Percentiles rank a stretch among this genome's conserved stretches.
Conservation (phyloP, 2,113 vertebrate genomes). For the Recurvirostra avosetta region DNA sequence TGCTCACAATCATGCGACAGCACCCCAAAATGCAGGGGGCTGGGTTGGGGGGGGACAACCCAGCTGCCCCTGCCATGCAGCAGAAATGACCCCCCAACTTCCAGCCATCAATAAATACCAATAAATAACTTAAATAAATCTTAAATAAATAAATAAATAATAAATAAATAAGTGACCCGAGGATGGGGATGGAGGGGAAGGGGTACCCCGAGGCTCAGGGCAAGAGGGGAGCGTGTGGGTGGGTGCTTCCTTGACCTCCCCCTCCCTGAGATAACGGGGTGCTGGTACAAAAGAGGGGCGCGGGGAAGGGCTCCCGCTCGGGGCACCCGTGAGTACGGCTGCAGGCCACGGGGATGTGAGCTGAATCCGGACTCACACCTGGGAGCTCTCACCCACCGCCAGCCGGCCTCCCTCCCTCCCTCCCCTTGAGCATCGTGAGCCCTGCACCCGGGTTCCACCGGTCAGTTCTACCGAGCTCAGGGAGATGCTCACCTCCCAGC, state of each 20-base stretch:
- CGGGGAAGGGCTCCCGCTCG: background rate
- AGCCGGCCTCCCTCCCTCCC: background rate
- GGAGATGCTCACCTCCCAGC: background rate
- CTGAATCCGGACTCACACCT: rapidly evolving
- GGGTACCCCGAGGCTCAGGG: background rate
- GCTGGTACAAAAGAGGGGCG: background rate
- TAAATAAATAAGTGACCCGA: background rate
- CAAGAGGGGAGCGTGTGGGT: background rate
- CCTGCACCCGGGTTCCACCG: background rate
- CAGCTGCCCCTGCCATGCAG: conserved; percentile 8
- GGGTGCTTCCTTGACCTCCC: background rate
- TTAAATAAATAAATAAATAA: background rate
- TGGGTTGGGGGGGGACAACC: background rate
- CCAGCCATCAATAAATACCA: conserved; percentile 49
- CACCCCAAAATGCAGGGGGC: background rate
- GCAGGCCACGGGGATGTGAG: rapidly evolving
- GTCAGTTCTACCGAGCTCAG: background rate
- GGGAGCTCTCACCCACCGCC: background rate
- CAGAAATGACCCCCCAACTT: background rate
- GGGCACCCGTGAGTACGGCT: background rate
- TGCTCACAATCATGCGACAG: background rate
- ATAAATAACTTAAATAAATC: conserved; percentile 45
- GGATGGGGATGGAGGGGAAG: background rate
- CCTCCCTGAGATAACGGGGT: conserved; percentile 11
- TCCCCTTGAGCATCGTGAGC: background rate